Conservation (phyloP, 1,140 invertebrate species). For the Drosophila aff. region DNA sequence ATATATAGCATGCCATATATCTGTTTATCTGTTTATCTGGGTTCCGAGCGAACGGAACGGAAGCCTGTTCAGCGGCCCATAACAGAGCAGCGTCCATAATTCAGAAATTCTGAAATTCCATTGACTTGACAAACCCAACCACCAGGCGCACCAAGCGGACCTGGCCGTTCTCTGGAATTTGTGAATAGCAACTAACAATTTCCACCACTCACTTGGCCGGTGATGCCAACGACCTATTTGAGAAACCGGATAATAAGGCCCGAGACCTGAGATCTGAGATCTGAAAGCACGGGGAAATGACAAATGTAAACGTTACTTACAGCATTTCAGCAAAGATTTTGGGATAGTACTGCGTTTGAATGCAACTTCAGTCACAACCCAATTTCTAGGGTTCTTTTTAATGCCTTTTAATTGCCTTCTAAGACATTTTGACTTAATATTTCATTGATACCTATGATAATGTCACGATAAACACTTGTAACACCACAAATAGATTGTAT, state of each 20-base stretch:
- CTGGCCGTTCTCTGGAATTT: constrained; percentile 46
- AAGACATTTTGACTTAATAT: not conserved
- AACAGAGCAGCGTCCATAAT: constrained; percentile 20
- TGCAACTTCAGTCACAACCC: not conserved
- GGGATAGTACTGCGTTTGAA: not conserved
- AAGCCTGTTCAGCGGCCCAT: constrained; percentile 44
- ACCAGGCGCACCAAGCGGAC: too few species aligned
- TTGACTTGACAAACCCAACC: constrained; percentile 11
- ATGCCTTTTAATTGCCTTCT: not conserved
- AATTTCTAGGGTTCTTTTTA: not conserved
- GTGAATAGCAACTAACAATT: constrained; percentile 25
- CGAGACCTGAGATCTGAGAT: not conserved
- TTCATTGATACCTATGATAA: not conserved
- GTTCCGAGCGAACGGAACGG: constrained; percentile 1
- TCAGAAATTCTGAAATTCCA: constrained; percentile 14
- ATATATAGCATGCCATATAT: constrained; percentile 1
- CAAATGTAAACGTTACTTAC: constrained; percentile 6
- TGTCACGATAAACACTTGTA: not conserved
- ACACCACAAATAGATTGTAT: not conserved
- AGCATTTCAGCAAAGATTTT: not conserved
- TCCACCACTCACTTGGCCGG: not conserved
- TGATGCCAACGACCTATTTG: constrained; percentile 32
- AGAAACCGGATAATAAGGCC: constrained; percentile 16
- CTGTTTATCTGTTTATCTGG: not conserved
- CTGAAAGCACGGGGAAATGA: constrained; percentile 8